Percentiles rank a stretch among this genome's conserved stretches.
phyloP scores from a whole-genome alignment of 1,140 invertebrate species.

The Listronotus bonariensis region DNA sequence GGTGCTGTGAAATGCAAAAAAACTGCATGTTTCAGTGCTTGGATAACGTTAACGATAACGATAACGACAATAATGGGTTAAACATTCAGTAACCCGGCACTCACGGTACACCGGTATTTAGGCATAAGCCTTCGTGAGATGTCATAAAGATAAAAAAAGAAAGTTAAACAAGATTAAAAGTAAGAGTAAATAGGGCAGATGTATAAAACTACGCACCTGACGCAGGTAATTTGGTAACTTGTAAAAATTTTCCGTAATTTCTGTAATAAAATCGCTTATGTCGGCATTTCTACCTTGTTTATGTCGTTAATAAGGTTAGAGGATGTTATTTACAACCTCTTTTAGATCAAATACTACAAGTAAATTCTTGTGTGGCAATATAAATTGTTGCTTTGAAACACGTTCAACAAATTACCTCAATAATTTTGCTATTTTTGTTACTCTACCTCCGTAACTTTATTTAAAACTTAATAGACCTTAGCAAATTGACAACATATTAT shows the following conservation, averaged over 20 bases:
- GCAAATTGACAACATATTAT: too few relatives aligned
- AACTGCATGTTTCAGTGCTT: too few relatives aligned
- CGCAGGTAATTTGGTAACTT: conserved; percentile 1
- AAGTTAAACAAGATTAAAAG: too few relatives aligned
- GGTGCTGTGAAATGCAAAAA: too few relatives aligned
- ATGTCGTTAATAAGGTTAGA: conserved; percentile 33
- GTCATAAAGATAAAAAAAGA: too few relatives aligned
- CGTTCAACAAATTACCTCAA: conserved; percentile 23
- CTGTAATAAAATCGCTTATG: conserved; percentile 28
- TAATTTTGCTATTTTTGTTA: conserved; percentile 10
- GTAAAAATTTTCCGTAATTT: conserved; percentile 21
- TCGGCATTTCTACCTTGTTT: conserved; percentile 28
- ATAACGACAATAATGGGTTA: too few relatives aligned
- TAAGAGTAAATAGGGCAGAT: not conserved
- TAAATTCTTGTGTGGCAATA: conserved; percentile 28
- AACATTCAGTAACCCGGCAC: too few relatives aligned
- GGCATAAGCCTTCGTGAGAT: too few relatives aligned
- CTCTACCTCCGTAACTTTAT: too few relatives aligned
- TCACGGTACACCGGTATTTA: too few relatives aligned
- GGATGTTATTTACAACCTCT: conserved; percentile 29
- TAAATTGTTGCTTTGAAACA: conserved; percentile 18
- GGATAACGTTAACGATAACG: too few relatives aligned
- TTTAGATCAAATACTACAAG: conserved; percentile 25
- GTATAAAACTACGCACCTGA: conserved; percentile 22
- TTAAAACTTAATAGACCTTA: too few relatives aligned